A percentile compares a stretch with the other conserved stretches of the same genome.
Conservation (phyloP, 1,140 invertebrate species). For the Pectinophora gossypiella region DNA sequence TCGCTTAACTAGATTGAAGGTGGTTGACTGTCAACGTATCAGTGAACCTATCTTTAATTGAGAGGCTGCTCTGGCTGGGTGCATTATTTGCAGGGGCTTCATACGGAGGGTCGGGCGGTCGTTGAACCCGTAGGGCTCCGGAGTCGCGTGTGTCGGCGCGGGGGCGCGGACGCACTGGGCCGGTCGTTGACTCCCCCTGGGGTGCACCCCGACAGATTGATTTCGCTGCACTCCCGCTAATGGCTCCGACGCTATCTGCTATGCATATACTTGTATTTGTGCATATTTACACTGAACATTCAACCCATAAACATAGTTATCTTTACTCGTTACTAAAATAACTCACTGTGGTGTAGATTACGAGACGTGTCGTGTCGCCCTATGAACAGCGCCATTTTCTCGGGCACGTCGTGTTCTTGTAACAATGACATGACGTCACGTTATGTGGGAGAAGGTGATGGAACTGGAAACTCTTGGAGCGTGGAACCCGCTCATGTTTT, state of each 20-base stretch:
- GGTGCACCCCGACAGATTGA: slow-evolving; percentile 53
- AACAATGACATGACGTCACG: not conserved
- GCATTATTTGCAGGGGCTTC: slow-evolving; percentile 34
- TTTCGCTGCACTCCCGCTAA: slow-evolving; percentile 32
- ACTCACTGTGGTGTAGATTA: not conserved
- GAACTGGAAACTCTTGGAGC: not conserved
- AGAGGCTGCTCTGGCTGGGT: not conserved
- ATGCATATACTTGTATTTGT: not conserved
- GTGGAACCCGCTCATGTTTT: not conserved
- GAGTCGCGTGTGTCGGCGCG: slow-evolving; percentile 43
- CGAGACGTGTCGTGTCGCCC: too few relatives aligned
- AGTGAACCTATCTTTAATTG: not conserved
- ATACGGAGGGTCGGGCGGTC: slow-evolving; percentile 45
- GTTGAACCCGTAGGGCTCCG: slow-evolving; percentile 59
- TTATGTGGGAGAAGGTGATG: not conserved
- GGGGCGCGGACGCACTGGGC: slow-evolving; percentile 46
- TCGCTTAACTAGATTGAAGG: not conserved
- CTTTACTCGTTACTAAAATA: not conserved
- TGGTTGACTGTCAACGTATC: not conserved
- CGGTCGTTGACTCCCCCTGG: slow-evolving; percentile 60
- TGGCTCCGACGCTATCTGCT: not conserved
- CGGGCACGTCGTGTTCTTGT: not conserved
- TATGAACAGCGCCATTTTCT: not conserved
- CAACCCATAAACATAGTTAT: too few relatives aligned
- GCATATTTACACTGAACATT: not conserved